Evolutionary conservation across 2,113 vertebrate species (phyloP), one percentile per base, ranked within the genome.

Genomic region (Mandrillus leucophaeus): DNA sequence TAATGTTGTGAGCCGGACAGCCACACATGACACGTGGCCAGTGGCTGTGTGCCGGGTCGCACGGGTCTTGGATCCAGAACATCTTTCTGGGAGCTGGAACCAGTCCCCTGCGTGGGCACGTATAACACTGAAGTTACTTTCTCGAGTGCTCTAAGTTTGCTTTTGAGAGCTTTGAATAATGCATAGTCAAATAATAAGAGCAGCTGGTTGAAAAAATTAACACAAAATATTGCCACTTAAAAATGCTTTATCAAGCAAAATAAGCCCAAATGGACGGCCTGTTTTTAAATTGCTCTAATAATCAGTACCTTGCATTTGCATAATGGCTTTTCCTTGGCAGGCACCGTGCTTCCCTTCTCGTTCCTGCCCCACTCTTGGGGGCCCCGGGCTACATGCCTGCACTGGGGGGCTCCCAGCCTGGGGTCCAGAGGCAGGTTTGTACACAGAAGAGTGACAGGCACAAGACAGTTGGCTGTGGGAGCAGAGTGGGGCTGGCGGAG

Each of bases 51-150:
- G n/a, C 64, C 16, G 4, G 90, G n/a, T 66, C 14, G 86, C 78
- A 22, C 1, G 0, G 2, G 10, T 22, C 10, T 32, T 0, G 0
- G 88, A 2, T 61, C 50, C 55, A 32, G 23, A 23, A 2, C 1
- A 0, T 23, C 40, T 2, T 30, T 40, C 43, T 0, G 0, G 35
- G 90, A n/a, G 25, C 57, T 2, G 0, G 61, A 17, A 16, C 4
- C 0, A 30, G 48, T 20, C 76, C 32, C 13, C 5, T 18, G 2
- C 4, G 0, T 11, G 5, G 22, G 64, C 14, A 7, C 0, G 1
- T 23, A 3, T 1, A 35, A 14, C 6, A 0, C 32, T 4, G 16
- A 25, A 38, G 20, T 5, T 25, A 8, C 14, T 14, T 61, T 38
- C 59, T 85, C 32, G 0, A 12, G 88, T 3, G 40, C 72, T 16